These are phyloP conservation scores for Phortica magna DNA, from an alignment of 2,888 invertebrate genomes.

Conservation along the genomic window DNA sequence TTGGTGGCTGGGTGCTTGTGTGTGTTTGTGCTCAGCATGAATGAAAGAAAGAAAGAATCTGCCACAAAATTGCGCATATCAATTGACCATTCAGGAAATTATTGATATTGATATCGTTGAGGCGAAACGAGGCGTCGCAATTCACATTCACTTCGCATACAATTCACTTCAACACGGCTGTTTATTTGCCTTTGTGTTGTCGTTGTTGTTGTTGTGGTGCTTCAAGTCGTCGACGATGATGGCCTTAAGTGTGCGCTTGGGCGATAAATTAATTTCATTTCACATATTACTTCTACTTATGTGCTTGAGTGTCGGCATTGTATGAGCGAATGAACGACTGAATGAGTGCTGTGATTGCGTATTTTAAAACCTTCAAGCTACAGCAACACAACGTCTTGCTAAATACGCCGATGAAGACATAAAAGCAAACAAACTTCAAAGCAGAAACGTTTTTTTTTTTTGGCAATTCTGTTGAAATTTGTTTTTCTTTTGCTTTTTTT, in stretches of 20 bases:
- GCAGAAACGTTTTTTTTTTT: not conserved
- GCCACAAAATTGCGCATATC: constrained; percentile 23
- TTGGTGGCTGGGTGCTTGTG: not conserved
- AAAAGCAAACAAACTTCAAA: constrained; percentile 3
- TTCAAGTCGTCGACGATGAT: too few species aligned
- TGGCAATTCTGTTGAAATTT: too few species aligned
- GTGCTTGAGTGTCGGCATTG: too few species aligned
- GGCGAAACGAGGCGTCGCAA: constrained; percentile 4
- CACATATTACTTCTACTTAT: too few species aligned
- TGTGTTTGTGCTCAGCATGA: not conserved
- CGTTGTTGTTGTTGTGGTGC: too few species aligned
- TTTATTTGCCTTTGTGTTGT: not conserved
- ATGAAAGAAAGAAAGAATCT: not conserved
- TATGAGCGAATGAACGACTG: too few species aligned
- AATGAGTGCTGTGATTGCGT: too few species aligned
- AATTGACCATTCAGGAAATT: constrained; percentile 29
- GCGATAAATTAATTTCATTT: too few species aligned
- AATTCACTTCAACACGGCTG: not conserved
- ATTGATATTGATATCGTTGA: constrained; percentile 25
- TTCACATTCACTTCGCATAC: constrained; percentile 10
- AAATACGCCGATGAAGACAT: not conserved
- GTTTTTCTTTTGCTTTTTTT: not conserved
- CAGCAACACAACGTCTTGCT: not conserved
- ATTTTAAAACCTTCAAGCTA: not conserved
- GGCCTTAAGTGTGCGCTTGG: too few species aligned